Evolutionary conservation across 2,113 vertebrate genomes (phyloP), one percentile per base, ranked within the genome.

Genomic region (Tachuris rubrigastra): DNA sequence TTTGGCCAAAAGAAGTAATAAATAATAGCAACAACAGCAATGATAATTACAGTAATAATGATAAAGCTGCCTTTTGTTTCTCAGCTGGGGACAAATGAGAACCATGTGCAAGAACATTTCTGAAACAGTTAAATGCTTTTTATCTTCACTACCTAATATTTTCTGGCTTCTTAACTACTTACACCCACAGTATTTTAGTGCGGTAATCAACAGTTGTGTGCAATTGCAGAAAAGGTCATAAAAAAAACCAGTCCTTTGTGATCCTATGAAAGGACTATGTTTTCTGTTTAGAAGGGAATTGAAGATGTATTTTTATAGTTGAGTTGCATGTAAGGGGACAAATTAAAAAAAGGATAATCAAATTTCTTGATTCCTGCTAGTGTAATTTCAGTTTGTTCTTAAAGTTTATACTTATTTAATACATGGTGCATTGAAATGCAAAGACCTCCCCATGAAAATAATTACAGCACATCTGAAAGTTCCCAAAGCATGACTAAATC

Each of bases 61-160:
- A 81, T 60, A 91, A 91, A 85, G 50, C 79, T 90, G 71, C 76
- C 55, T 96, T 94, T 93, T 74, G 47, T 94, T 96, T 96, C 76
- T 95, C 65, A 93, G 67, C 79, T 94, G 63, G 77, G 59, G 49
- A 86, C 52, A 96, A 96, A 79, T 78, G 55, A 95, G 78, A 95
- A 93, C 18, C 85, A 92, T 55, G 79, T 95, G 47, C 47, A 77
- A 63, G 65, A 66, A 77, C 23, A 93, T 85, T 96, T 94, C 35
- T 94, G 73, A 87, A 94, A 91, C 42, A 85, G 37, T 52, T 82
- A 90, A 80, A 35, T 73, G 56, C 9, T 81, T 90, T 94, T 90
- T 55, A 46, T 35, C 55, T 74, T 94, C 80, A 55, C 73, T 77
- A n/a, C 68, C 59, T 67, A 25, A 41, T 52, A 27, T 81, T 89